Conservation (phyloP, 2,888 invertebrate genomes). For the Polymixis lichenea region DNA sequence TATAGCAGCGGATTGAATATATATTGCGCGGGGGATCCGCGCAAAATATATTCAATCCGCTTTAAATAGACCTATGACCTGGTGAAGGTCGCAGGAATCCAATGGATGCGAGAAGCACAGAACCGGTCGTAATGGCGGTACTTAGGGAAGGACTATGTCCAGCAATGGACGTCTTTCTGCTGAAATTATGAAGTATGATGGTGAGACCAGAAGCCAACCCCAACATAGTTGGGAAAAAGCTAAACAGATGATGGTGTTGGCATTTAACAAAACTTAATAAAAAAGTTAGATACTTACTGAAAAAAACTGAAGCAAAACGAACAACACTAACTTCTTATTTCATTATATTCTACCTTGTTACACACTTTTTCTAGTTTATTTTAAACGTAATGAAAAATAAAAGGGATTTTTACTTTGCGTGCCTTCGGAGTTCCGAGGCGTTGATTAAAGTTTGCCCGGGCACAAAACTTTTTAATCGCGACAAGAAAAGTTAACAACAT, state of each 20-base stretch:
- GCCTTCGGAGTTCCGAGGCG: background rate
- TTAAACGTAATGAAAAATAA: conserved; percentile 44
- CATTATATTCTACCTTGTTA: conserved; percentile 23
- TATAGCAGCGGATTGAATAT: no score
- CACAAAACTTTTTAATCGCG: conserved; percentile 34
- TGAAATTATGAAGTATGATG: no score
- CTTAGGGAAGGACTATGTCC: no score
- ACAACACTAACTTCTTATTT: conserved; percentile 9
- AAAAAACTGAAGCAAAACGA: conserved; percentile 18
- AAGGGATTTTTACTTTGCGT: conserved; percentile 5
- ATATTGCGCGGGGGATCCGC: no score
- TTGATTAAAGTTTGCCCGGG: conserved; percentile 41
- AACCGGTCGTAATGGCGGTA: no score
- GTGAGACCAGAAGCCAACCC: background rate
- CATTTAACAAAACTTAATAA: background rate
- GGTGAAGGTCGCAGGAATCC: no score
- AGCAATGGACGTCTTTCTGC: no score
- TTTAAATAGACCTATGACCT: no score
- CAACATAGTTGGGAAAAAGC: background rate
- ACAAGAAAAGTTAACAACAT: conserved; percentile 27
- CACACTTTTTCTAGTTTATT: conserved; percentile 22
- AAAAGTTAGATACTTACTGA: background rate
- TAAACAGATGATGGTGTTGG: background rate
- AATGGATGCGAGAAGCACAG: no score
- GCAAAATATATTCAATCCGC: no score